Evolutionary conservation across 1,140 invertebrate genomes (phyloP).

Genomic region (Triops longicaudatus): DNA sequence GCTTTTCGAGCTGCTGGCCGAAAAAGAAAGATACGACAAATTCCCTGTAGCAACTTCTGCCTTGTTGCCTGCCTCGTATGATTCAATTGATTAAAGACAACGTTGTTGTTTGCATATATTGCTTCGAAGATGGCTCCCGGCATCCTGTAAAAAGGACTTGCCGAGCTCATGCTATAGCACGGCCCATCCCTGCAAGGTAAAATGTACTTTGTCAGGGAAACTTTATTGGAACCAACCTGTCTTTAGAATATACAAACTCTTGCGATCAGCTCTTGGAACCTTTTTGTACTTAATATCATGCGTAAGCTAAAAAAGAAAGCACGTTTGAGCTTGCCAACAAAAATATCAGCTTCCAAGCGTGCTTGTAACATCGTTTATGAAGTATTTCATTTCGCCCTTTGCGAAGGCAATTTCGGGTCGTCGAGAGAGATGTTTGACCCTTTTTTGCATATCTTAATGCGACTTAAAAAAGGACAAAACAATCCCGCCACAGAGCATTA

Average conservation of each 20-base stretch:
- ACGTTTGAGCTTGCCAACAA: background rate
- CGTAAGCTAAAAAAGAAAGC: background rate
- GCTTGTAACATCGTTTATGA: background rate
- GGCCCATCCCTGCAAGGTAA: background rate
- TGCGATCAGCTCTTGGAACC: background rate
- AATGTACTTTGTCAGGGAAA: background rate
- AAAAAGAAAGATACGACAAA: background rate
- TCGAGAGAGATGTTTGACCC: too few relatives aligned
- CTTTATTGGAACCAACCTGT: slow-evolving; percentile 1
- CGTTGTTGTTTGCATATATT: slow-evolving; percentile 13
- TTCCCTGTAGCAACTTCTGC: background rate
- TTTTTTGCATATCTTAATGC: too few relatives aligned
- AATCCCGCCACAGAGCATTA: too few relatives aligned
- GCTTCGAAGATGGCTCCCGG: background rate
- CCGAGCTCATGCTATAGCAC: background rate
- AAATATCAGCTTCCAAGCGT: background rate
- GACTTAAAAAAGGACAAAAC: too few relatives aligned
- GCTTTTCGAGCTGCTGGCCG: background rate
- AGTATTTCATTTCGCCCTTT: background rate
- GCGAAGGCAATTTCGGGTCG: too few relatives aligned
- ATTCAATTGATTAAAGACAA: slow-evolving; percentile 13
- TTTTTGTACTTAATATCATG: background rate
- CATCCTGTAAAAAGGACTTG: background rate
- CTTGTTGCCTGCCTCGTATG: background rate
- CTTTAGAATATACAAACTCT: background rate